Evolutionary conservation across 2,113 vertebrate species (phyloP).

Genomic region (Ceuthmochares aereus): DNA sequence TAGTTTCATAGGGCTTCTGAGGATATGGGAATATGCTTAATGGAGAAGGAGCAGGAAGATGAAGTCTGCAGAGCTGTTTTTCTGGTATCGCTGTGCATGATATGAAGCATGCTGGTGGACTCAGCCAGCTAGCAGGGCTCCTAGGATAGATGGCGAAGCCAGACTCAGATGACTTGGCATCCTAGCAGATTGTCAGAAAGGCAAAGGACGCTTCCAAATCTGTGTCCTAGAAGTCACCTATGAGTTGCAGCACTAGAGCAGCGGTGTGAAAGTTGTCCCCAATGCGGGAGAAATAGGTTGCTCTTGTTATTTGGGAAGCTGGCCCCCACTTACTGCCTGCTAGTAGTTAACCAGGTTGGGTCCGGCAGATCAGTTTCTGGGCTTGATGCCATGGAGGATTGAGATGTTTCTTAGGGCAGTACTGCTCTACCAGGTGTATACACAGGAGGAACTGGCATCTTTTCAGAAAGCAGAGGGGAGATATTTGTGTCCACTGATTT

Average conservation of each 20-base stretch:
- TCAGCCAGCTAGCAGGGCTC: neutral
- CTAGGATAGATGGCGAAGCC: neutral
- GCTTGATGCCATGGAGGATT: constrained; percentile 57
- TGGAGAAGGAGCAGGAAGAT: neutral
- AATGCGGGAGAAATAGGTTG: neutral
- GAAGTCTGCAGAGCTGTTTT: neutral
- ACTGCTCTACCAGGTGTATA: constrained; percentile 55
- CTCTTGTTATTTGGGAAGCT: neutral
- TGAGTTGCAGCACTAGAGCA: neutral
- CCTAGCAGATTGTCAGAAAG: neutral
- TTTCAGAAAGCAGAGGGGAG: constrained; percentile 46
- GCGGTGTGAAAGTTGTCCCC: neutral
- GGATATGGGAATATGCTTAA: neutral
- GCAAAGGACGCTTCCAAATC: neutral
- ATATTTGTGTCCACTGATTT: constrained; percentile 37
- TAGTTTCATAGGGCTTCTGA: neutral
- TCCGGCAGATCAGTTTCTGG: constrained; percentile 52
- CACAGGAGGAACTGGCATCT: constrained; percentile 65
- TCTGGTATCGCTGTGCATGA: neutral
- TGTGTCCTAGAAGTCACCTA: neutral
- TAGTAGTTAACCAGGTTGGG: neutral
- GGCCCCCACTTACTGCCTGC: neutral
- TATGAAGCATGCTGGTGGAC: accelerated
- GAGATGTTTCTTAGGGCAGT: constrained; percentile 48
- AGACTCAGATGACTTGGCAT: neutral